phyloP scores from a whole-genome alignment of 2,113 vertebrate species.

The Eira barbara region DNA sequence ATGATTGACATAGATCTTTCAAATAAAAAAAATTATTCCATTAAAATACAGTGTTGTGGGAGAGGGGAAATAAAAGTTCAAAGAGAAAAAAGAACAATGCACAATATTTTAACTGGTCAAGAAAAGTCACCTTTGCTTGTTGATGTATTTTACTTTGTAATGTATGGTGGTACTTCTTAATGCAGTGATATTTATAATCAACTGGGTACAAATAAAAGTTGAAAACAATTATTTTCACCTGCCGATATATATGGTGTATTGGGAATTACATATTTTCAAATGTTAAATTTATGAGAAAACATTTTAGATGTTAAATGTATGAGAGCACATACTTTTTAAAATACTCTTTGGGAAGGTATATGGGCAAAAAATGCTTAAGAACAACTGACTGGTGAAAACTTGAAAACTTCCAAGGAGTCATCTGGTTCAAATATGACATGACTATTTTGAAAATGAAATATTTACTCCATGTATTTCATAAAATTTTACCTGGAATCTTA shows the following conservation, averaged over 20 bases:
- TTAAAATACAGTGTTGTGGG: not conserved
- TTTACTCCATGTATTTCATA: not conserved
- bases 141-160: conserved; percentile 25
- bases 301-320: not conserved
- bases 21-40: not conserved
- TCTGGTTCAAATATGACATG: not conserved
- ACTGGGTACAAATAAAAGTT: conserved; percentile 4
- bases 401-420: not conserved
- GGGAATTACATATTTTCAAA: not conserved
- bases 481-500: not conserved
- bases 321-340: not conserved
- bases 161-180: not conserved
- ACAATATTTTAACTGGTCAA: not conserved
- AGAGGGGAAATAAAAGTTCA: not conserved
- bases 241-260: not conserved
- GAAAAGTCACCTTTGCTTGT: not conserved
- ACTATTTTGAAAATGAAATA: not conserved
- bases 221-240: not conserved
- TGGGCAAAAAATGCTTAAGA: not conserved
- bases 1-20: not conserved
- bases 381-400: not conserved
- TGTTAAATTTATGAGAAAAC: not conserved
- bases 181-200: conserved; percentile 15
- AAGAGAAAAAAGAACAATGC: not conserved
- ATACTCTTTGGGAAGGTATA: not conserved